A percentile compares a stretch with the other conserved stretches of the same genome.
phyloP scores from a whole-genome alignment of 1,140 invertebrate genomes.

The Oreohelix idahoensis region DNA sequence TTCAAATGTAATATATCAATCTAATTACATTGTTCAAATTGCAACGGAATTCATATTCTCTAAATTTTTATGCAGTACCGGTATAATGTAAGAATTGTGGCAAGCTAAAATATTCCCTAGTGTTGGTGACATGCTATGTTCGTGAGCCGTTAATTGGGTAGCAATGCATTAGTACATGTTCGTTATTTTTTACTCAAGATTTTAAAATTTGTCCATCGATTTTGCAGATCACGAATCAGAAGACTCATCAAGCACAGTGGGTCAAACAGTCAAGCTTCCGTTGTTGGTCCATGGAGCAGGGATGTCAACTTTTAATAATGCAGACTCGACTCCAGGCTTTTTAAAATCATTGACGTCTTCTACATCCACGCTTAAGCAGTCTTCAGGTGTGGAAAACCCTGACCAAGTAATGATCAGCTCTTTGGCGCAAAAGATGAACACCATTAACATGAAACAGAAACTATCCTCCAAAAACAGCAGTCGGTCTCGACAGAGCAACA shows the following conservation, averaged over 20 bases:
- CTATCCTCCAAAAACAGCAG: background rate
- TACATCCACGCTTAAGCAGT: background rate
- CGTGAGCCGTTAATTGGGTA: no score
- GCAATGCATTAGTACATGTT: no score
- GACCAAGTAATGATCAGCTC: background rate
- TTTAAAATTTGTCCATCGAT: no score
- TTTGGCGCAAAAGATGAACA: background rate
- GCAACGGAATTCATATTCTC: no score
- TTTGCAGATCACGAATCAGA: background rate
- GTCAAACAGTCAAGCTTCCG: background rate
- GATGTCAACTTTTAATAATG: background rate
- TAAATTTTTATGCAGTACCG: no score
- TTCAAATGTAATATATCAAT: no score
- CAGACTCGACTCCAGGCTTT: background rate
- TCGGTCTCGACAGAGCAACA: background rate
- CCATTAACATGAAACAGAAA: constrained; percentile 19
- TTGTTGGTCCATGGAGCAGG: background rate
- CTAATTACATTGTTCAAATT: no score
- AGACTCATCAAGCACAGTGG: background rate
- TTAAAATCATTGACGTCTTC: background rate
- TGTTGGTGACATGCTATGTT: no score
- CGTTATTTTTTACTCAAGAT: no score
- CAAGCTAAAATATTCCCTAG: no score
- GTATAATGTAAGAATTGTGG: no score
- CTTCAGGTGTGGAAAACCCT: background rate